Percentiles rank a stretch among this genome's conserved stretches.
Evolutionary conservation across 2,888 invertebrate species (phyloP).

Genomic region (Hirtodrosophila histrioides): DNA sequence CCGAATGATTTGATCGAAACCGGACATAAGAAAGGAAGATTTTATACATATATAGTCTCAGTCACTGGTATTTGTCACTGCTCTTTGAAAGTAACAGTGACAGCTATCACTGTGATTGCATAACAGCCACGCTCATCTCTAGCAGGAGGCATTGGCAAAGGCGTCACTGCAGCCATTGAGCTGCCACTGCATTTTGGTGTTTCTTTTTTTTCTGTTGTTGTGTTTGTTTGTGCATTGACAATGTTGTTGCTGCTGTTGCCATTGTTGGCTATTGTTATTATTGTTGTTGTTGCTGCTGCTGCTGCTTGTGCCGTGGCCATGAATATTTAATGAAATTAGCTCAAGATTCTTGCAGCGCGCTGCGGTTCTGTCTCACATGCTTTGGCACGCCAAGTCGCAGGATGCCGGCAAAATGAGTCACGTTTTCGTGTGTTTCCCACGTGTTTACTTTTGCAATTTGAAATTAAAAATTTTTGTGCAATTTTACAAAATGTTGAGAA

Average conservation of each 20-base stretch:
- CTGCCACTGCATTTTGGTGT: constrained; percentile 16
- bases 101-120: too few species aligned
- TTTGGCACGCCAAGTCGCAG: not conserved
- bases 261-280: constrained; percentile 9
- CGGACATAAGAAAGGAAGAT: too few species aligned
- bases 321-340: constrained; percentile 79
- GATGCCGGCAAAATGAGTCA: too few species aligned
- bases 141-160: not conserved
- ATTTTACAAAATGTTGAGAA: too few species aligned
- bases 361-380: constrained; percentile 47
- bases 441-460: too few species aligned
- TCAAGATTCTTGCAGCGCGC: constrained; percentile 62
- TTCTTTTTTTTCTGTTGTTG: not conserved
- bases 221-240: constrained; percentile 41
- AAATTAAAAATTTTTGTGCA: not conserved
- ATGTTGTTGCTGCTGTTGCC: constrained; percentile 17
- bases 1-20: too few species aligned
- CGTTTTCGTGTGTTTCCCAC: too few species aligned
- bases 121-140: too few species aligned
- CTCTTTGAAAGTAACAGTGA: too few species aligned
- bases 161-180: constrained; percentile 2
- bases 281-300: constrained; percentile 22
- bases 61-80: too few species aligned
- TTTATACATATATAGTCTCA: too few species aligned
- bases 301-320: constrained; percentile 57